Conservation (phyloP, 2,113 vertebrate genomes). For the Vulpes ferrilata region DNA sequence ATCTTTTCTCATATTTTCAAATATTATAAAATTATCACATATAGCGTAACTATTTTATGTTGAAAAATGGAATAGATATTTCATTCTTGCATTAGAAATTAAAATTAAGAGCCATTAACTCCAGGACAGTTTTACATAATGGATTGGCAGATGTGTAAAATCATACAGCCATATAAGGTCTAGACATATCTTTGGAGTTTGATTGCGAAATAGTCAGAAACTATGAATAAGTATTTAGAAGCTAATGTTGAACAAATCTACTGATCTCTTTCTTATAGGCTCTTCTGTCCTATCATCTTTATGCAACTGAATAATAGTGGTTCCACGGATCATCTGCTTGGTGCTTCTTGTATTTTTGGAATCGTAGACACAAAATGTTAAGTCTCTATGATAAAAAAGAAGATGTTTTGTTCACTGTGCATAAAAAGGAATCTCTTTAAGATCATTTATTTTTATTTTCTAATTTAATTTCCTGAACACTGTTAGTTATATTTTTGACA, state of each 20-base stretch:
- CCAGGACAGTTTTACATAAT: background rate
- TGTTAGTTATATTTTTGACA: background rate
- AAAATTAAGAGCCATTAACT: background rate
- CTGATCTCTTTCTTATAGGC: background rate
- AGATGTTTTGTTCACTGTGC: background rate
- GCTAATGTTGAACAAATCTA: background rate
- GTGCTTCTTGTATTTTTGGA: background rate
- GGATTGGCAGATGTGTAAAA: background rate
- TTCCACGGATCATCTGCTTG: background rate
- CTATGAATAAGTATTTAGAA: background rate
- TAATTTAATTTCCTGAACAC: background rate
- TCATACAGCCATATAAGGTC: background rate
- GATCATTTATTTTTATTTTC: background rate
- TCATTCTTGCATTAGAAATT: background rate
- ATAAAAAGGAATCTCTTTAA: background rate
- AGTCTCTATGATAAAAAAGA: background rate
- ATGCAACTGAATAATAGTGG: background rate
- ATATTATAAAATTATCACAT: background rate
- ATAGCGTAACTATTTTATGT: background rate
- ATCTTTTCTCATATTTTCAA: background rate
- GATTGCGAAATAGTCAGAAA: background rate
- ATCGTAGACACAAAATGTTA: background rate
- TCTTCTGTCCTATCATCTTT: background rate
- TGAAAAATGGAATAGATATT: background rate
- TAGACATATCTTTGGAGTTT: background rate